A percentile compares a stretch with the other conserved stretches of the same genome.
Evolutionary conservation across 1,140 invertebrate genomes (phyloP).

Genomic region (Neelides sp.): DNA sequence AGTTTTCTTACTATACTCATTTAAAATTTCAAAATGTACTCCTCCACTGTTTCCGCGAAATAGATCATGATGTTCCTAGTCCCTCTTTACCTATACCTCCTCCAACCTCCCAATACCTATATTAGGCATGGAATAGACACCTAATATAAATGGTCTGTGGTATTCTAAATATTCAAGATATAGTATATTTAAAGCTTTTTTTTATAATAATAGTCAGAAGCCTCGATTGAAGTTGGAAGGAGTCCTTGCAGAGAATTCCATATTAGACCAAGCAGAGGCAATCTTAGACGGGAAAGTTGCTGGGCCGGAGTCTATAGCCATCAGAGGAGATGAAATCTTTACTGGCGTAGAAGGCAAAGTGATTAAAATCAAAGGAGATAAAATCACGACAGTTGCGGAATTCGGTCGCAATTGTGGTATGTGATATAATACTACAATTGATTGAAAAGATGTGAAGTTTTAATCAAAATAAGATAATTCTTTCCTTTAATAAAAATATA

Average conservation of each 20-base stretch:
- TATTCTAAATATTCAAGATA: background rate
- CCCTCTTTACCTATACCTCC: too few relatives aligned
- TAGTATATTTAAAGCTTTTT: background rate
- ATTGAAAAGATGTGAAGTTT: too few relatives aligned
- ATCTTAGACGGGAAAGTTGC: slow-evolving; percentile 44
- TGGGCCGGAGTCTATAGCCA: slow-evolving; percentile 56
- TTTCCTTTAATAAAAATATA: background rate
- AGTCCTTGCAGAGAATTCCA: slow-evolving; percentile 45
- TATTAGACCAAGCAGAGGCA: slow-evolving; percentile 47
- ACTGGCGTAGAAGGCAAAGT: slow-evolving; percentile 51
- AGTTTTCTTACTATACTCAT: too few relatives aligned
- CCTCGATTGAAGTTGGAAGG: slow-evolving; percentile 43
- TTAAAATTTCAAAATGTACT: too few relatives aligned
- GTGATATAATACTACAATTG: slow-evolving; percentile 33
- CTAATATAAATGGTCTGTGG: background rate
- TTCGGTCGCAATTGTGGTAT: slow-evolving; percentile 64
- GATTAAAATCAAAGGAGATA: slow-evolving; percentile 48
- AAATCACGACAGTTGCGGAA: slow-evolving; percentile 48
- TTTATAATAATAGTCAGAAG: slow-evolving; percentile 35
- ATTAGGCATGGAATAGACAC: background rate
- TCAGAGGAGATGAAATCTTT: slow-evolving; percentile 53
- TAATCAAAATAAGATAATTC: too few relatives aligned
- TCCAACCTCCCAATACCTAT: slow-evolving; percentile 8
- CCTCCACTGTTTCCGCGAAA: too few relatives aligned
- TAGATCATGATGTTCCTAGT: too few relatives aligned